Conservation (phyloP, 2,888 invertebrate species). For the Dexiosoma caninum region DNA sequence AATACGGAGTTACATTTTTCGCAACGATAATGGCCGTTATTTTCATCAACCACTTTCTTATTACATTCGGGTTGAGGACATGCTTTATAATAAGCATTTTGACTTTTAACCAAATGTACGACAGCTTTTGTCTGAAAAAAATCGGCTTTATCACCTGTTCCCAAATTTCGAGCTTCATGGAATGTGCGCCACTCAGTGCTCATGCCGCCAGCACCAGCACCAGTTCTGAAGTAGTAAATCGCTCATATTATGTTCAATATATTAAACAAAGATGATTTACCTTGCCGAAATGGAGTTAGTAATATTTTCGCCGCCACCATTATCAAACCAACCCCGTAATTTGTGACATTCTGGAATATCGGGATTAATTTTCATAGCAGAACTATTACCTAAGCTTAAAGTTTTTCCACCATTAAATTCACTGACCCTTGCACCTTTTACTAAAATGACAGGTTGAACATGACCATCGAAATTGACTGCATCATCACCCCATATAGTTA, state of each 20-base stretch:
- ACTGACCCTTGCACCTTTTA: slow-evolving; percentile 89
- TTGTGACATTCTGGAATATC: slow-evolving; percentile 91
- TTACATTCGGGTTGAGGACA: slow-evolving; percentile 94
- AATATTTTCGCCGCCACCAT: slow-evolving; percentile 83
- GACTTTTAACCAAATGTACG: slow-evolving; percentile 86
- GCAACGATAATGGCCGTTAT: slow-evolving; percentile 92
- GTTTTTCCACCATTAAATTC: slow-evolving; percentile 92
- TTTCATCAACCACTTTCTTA: slow-evolving; percentile 94
- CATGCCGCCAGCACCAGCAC: slow-evolving; percentile 74
- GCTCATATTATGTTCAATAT: neutral
- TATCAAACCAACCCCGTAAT: slow-evolving; percentile 95
- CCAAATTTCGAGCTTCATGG: slow-evolving; percentile 86
- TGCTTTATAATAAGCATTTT: slow-evolving; percentile 93
- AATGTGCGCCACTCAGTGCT: slow-evolving; percentile 86
- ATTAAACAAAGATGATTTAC: slow-evolving; percentile 69
- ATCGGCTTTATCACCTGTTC: slow-evolving; percentile 87
- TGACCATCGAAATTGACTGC: slow-evolving; percentile 90
- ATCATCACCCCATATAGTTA: slow-evolving; percentile 94
- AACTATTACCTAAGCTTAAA: slow-evolving; percentile 81
- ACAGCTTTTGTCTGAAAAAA: slow-evolving; percentile 89
- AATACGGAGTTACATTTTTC: slow-evolving; percentile 95
- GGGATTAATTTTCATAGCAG: slow-evolving; percentile 88
- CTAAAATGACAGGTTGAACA: slow-evolving; percentile 88
- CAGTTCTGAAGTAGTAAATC: slow-evolving; percentile 71
- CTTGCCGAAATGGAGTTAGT: slow-evolving; percentile 83